phyloP scores from a whole-genome alignment of 2,888 invertebrate genomes.

The Pristionchus japonicus region DNA sequence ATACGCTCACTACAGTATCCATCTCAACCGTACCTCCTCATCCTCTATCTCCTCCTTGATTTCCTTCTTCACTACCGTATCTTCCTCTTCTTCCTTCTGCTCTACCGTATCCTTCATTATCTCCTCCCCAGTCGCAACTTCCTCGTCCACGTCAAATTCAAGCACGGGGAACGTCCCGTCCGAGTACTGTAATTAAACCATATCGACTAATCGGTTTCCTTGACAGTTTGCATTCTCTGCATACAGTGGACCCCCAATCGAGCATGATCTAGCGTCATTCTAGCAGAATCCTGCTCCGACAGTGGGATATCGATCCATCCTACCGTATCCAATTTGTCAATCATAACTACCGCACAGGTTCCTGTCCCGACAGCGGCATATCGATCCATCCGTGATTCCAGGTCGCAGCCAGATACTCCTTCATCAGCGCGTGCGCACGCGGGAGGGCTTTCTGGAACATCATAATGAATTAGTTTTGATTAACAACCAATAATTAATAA shows the following conservation, averaged over 20 bases:
- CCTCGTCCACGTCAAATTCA: neutral
- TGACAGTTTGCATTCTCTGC: no score
- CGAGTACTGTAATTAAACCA: neutral
- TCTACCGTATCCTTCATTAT: neutral
- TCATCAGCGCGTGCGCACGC: neutral
- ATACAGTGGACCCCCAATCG: no score
- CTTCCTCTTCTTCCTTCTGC: neutral
- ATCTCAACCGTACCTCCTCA: neutral
- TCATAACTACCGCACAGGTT: no score
- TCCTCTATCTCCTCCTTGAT: slow-evolving; percentile 4
- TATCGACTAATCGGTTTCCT: neutral
- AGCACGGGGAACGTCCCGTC: neutral
- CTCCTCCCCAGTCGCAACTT: neutral
- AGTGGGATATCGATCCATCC: neutral
- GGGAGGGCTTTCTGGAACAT: neutral
- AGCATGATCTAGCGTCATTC: no score
- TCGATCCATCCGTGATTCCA: neutral
- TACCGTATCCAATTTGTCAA: neutral
- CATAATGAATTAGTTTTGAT: neutral
- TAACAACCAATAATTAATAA: no score
- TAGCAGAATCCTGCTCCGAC: no score
- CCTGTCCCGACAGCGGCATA: slow-evolving; percentile 8
- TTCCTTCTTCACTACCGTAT: slow-evolving; percentile 18
- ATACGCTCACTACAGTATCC: neutral
- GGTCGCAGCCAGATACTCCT: neutral